A percentile compares a stretch with the other conserved stretches of the same genome.
These are phyloP conservation scores for Acipenser oxyrinchus DNA, from an alignment of 2,797 vertebrate genomes.

Conservation along the genomic window DNA sequence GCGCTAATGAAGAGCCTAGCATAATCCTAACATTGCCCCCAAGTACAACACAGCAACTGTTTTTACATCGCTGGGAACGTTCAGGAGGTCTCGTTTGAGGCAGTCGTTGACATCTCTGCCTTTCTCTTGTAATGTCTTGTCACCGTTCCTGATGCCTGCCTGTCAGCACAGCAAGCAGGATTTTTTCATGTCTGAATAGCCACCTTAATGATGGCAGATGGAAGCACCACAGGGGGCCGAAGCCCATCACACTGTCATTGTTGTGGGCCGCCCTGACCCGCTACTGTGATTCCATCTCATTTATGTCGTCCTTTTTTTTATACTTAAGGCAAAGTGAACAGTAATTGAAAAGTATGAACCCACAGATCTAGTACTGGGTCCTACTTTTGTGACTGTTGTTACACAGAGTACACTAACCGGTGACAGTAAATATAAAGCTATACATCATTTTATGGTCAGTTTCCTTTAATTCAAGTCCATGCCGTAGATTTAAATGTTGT, in stretches of 20 bases:
- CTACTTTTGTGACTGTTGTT: no score
- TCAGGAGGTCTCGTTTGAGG: slow-evolving; percentile 37
- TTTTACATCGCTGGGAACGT: slow-evolving; percentile 52
- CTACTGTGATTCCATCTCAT: slow-evolving; percentile 58
- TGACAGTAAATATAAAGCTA: no score
- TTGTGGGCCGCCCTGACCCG: slow-evolving; percentile 72
- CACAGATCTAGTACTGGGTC: no score
- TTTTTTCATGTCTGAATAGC: slow-evolving; percentile 86
- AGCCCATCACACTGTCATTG: slow-evolving; percentile 79
- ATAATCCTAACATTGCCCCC: slow-evolving; percentile 31
- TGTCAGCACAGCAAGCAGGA: slow-evolving; percentile 74
- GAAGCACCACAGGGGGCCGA: slow-evolving; percentile 68
- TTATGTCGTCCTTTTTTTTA: slow-evolving; percentile 58
- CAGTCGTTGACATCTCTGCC: slow-evolving; percentile 59
- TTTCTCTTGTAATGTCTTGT: slow-evolving; percentile 69
- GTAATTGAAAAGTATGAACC: slow-evolving; percentile 71
- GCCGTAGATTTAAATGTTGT: no score
- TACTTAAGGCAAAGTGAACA: slow-evolving; percentile 65
- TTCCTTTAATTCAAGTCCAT: no score
- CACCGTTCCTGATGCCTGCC: slow-evolving; percentile 74
- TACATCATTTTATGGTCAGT: no score
- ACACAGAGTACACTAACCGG: no score
- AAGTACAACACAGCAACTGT: slow-evolving; percentile 38
- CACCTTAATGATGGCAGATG: slow-evolving; percentile 90
- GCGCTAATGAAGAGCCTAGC: slow-evolving; percentile 27